Evolutionary conservation across 1,140 invertebrate species (phyloP).

Genomic region (Zaprionus ghesquierei): DNA sequence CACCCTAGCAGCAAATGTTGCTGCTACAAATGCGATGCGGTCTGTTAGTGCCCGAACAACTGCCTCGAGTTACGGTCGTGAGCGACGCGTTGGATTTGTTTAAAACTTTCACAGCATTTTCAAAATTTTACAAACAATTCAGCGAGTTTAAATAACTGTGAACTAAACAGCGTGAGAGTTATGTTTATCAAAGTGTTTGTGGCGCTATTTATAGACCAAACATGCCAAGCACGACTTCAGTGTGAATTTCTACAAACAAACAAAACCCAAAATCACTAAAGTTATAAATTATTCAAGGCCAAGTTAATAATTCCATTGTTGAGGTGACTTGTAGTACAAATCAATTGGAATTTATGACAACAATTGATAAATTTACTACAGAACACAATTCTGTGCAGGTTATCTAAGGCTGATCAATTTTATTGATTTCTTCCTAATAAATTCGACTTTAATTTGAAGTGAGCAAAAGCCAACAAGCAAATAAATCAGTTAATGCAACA

Average conservation of each 20-base stretch:
- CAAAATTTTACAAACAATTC: slow-evolving; percentile 45
- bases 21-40: slow-evolving; percentile 28
- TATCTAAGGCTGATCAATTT: slow-evolving; percentile 1
- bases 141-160: slow-evolving; percentile 2
- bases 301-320: not conserved
- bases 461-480: not conserved
- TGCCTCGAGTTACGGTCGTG: slow-evolving; percentile 54
- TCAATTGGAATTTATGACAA: slow-evolving; percentile 5
- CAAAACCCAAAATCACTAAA: not conserved
- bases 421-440: slow-evolving; percentile 16
- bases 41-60: slow-evolving; percentile 65
- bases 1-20: slow-evolving; percentile 18
- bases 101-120: not conserved
- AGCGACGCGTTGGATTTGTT: slow-evolving; percentile 9
- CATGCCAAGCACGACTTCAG: not conserved
- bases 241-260: not conserved
- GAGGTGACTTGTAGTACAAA: not conserved
- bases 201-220: not conserved
- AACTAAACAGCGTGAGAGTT: slow-evolving; percentile 22
- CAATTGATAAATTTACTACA: slow-evolving; percentile 4
- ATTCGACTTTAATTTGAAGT: not conserved
- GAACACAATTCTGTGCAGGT: slow-evolving; percentile 19
- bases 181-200: not conserved
- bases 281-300: not conserved
- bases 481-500: not conserved